phyloP scores from a whole-genome alignment of 1,140 invertebrate species.

The Laodelphax striatellus region DNA sequence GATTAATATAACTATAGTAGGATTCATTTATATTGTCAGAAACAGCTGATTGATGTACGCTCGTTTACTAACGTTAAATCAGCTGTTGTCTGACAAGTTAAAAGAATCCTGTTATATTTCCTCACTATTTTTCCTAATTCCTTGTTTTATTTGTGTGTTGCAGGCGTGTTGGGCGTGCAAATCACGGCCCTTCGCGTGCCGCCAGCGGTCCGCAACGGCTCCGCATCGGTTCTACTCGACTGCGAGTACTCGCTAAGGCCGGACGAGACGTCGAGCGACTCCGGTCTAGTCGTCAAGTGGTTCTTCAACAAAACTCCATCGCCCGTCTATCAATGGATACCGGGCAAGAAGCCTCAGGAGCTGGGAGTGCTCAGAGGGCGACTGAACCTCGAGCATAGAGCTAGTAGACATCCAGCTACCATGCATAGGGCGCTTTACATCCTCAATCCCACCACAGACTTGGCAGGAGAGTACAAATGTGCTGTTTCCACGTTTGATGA shows the following conservation, averaged over 20 bases:
- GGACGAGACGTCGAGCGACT: constrained; percentile 37
- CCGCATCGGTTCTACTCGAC: constrained; percentile 53
- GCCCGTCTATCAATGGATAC: constrained; percentile 69
- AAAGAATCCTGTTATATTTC: too few species aligned
- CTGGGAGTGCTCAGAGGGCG: constrained; percentile 45
- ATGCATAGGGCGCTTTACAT: constrained; percentile 66
- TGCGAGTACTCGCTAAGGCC: constrained; percentile 55
- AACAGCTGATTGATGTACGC: too few species aligned
- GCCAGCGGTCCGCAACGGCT: constrained; percentile 51
- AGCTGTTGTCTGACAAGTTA: too few species aligned
- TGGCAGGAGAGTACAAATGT: constrained; percentile 66
- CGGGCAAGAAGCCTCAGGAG: constrained; percentile 30
- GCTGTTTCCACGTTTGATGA: constrained; percentile 58
- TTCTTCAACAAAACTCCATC: constrained; percentile 52
- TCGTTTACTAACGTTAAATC: too few species aligned
- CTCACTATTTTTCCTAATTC: too few species aligned
- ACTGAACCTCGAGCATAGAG: constrained; percentile 53
- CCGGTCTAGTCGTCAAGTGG: constrained; percentile 64
- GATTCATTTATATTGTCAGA: too few species aligned
- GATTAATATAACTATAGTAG: too few species aligned
- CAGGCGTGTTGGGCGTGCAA: constrained; percentile 40
- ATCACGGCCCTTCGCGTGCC: constrained; percentile 58
- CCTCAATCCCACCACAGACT: constrained; percentile 52
- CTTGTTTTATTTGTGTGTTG: constrained; percentile 8
- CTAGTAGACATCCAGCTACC: constrained; percentile 48